phyloP scores from a whole-genome alignment of 2,888 invertebrate species.

The Tethea ocularis region DNA sequence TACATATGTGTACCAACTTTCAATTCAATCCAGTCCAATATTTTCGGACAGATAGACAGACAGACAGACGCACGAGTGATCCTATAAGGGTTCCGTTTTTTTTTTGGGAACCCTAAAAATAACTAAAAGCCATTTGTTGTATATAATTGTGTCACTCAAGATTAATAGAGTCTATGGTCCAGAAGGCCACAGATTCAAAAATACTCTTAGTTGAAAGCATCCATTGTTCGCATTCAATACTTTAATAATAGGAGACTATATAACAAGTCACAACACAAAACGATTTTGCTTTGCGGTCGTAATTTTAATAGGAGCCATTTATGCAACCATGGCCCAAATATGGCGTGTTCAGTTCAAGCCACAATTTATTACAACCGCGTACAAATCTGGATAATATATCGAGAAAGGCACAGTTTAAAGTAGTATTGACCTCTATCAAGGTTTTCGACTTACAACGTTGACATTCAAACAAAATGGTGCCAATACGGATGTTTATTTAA shows the following conservation, averaged over 20 bases:
- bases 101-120: no score
- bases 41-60: no score
- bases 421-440: slow-evolving; percentile 64
- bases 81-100: no score
- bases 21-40: no score
- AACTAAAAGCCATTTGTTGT: no score
- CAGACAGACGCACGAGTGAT: no score
- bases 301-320: not conserved
- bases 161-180: not conserved
- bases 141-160: not conserved
- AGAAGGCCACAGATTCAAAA: slow-evolving; percentile 1
- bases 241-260: not conserved
- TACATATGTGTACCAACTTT: no score
- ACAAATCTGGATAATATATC: slow-evolving; percentile 32
- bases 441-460: slow-evolving; percentile 50
- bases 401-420: slow-evolving; percentile 45
- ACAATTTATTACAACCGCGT: slow-evolving; percentile 6
- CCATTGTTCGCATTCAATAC: not conserved
- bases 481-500: slow-evolving; percentile 51
- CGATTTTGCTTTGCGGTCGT: slow-evolving; percentile 2
- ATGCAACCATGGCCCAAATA: slow-evolving; percentile 5
- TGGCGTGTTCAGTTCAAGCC: not conserved
- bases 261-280: not conserved
- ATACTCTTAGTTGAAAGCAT: not conserved
- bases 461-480: slow-evolving; percentile 54